Evolutionary conservation across 2,888 invertebrate species (phyloP).

Genomic region (Margaritifera margaritifera): DNA sequence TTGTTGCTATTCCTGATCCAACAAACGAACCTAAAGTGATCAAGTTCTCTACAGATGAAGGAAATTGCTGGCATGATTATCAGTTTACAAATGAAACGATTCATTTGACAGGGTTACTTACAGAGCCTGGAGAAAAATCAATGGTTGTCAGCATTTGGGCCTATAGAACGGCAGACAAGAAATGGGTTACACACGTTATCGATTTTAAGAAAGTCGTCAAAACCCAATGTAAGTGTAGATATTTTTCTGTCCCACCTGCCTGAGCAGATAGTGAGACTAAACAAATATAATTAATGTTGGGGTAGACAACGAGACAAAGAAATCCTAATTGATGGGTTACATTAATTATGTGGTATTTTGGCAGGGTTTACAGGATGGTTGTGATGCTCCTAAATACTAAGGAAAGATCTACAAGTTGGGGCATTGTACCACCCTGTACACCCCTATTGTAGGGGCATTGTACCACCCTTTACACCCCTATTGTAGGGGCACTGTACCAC

Average conservation of each 20-base stretch:
- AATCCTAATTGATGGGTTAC: no score
- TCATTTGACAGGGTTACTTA: conserved; percentile 62
- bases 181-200: conserved; percentile 66
- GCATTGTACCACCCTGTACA: no score
- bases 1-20: conserved; percentile 64
- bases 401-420: no score
- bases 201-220: conserved; percentile 66
- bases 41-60: conserved; percentile 71
- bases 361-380: no score
- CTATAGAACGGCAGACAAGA: conserved; percentile 51
- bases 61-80: conserved; percentile 71
- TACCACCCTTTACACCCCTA: no score
- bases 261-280: neutral
- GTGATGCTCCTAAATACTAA: no score
- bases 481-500: no score
- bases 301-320: neutral
- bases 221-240: conserved; percentile 57
- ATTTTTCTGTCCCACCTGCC: neutral
- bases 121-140: conserved; percentile 69
- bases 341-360: no score
- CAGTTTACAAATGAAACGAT: conserved; percentile 61
- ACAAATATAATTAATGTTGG: neutral
- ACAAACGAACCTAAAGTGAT: conserved; percentile 47
- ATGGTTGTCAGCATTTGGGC: conserved; percentile 70
- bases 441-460: no score